phyloP scores from a whole-genome alignment of 2,113 vertebrate genomes.

The Solea solea region DNA sequence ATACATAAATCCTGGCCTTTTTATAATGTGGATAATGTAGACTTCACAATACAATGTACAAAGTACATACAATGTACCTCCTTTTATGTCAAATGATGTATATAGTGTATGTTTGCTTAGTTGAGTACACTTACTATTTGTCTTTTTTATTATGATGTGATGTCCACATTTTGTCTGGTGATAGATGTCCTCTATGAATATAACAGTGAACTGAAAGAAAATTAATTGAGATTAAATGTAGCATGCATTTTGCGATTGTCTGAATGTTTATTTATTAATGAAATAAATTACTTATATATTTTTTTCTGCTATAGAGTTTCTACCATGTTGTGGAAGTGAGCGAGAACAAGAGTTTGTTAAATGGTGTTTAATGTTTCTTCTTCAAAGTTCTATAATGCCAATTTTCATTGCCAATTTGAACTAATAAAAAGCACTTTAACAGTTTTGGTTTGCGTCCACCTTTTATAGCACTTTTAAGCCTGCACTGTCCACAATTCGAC shows the following conservation, averaged over 20 bases:
- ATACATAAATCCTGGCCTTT: too few relatives aligned
- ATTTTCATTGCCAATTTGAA: too few relatives aligned
- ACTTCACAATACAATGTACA: background rate
- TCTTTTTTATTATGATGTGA: constrained; percentile 29
- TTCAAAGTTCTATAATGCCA: background rate
- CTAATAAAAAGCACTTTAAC: too few relatives aligned
- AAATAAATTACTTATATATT: constrained; percentile 20
- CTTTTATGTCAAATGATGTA: background rate
- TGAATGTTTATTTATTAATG: constrained; percentile 5
- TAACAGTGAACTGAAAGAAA: background rate
- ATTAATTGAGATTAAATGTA: background rate
- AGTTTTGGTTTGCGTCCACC: too few relatives aligned
- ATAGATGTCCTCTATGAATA: background rate
- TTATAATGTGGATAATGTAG: too few relatives aligned
- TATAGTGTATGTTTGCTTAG: background rate
- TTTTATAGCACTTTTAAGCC: background rate
- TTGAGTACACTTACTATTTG: constrained; percentile 18
- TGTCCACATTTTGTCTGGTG: too few relatives aligned
- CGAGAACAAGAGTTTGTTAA: too few relatives aligned
- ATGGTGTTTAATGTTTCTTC: background rate
- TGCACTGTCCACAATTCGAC: background rate
- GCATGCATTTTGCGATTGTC: background rate
- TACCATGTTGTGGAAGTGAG: background rate
- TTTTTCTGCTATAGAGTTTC: too few relatives aligned
- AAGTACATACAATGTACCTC: background rate